Evolutionary conservation across 2,888 invertebrate species (phyloP), one percentile per base, ranked within the genome.

Genomic region (Idaea dimidiata): DNA sequence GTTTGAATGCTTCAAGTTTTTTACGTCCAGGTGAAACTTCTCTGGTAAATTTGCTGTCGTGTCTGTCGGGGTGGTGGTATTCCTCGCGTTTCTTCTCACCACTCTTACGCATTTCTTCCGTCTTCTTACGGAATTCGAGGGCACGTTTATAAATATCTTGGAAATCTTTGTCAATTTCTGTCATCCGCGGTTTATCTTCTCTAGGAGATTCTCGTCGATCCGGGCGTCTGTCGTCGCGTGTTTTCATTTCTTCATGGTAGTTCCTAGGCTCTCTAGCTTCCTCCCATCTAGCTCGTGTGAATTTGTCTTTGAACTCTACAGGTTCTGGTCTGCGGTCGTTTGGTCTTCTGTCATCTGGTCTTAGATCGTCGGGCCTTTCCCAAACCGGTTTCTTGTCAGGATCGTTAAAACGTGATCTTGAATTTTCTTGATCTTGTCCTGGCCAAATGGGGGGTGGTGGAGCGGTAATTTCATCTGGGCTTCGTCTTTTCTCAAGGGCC

Each of bases 371-470:
- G 53, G 32, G 58, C 55, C 60, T 62, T 6, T 68, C 67, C 69
- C 71, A 69, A 0, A 62, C 64, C 31, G 65, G 59, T 43, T 65
- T 59, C 63, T 74, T 62, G 69, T 32, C 66, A 70, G 60, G 55
- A 67, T 68, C 32, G 70, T 67, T 62, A 66, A 68, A 33, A 65
- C 57, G 16, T 61, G 57, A 17, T 60, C 54, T 63, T 69, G 10
- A 10, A 69, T 71, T 73, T 16, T 73, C 68, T 6, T 67, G 10
- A 8, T 71, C 76, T 61, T 80, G 84, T 16, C 82, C 88, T 0
- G 90, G 89, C 91, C 90, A 90, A 2, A 72, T 58, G 0, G 91
- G 90, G 0, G 89, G 90, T 0, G 91, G 91, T 0, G 88, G 82
- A 17, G 85, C 84, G 1, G 71, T 70, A 7, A 54, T 33, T 1